These are phyloP conservation scores for Puma concolor DNA, from an alignment of 2,113 vertebrate genomes.

Conservation along the genomic window DNA sequence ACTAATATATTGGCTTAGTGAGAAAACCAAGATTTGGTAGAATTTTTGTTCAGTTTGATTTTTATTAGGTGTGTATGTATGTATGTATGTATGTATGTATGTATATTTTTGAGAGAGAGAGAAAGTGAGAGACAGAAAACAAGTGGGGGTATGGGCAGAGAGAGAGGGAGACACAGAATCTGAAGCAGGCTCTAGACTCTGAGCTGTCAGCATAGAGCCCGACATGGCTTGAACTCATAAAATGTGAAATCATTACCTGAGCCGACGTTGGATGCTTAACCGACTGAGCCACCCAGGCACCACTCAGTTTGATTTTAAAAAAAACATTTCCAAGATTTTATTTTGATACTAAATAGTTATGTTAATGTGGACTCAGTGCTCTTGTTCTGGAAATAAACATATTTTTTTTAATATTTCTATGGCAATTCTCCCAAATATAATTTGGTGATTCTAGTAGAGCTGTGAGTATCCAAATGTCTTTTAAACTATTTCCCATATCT, in stretches of 20 bases:
- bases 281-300: too few species aligned
- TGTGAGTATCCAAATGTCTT: background rate
- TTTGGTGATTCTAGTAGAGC: slow-evolving; percentile 2
- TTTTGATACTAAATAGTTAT: slow-evolving; percentile 31
- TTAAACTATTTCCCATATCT: background rate
- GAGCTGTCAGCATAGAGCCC: too few species aligned
- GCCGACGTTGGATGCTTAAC: too few species aligned
- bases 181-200: too few species aligned
- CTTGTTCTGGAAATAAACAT: background rate
- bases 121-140: too few species aligned
- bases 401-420: background rate
- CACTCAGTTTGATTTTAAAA: background rate
- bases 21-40: background rate
- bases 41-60: background rate
- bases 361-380: background rate
- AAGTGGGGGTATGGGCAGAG: too few species aligned
- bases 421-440: background rate
- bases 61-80: background rate
- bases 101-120: too few species aligned
- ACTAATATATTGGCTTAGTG: background rate
- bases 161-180: too few species aligned
- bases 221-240: too few species aligned
- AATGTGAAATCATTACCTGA: too few species aligned
- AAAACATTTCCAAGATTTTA: background rate
- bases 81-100: too few species aligned